Conservation (phyloP, 1,140 invertebrate species). For the Bombus polaris region DNA sequence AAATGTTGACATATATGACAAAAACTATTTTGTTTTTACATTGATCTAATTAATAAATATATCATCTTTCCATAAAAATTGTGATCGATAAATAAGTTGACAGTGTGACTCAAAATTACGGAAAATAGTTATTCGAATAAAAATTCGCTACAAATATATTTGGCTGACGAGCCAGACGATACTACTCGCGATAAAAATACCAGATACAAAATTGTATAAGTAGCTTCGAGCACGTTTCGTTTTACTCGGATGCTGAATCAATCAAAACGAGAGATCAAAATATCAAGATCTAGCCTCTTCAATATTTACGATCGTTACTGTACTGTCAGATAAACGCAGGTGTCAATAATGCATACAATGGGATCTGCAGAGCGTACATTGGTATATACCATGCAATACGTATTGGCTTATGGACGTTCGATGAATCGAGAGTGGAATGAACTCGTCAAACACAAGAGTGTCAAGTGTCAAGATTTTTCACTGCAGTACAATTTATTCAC, state of each 20-base stretch:
- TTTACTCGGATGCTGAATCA: not conserved
- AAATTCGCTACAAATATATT: not conserved
- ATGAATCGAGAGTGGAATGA: slow-evolving; percentile 46
- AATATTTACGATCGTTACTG: slow-evolving; percentile 29
- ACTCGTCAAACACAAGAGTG: slow-evolving; percentile 49
- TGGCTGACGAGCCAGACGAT: not conserved
- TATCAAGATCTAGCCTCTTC: slow-evolving; percentile 19
- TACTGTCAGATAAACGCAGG: slow-evolving; percentile 28
- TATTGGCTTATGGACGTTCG: slow-evolving; percentile 41
- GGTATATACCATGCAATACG: slow-evolving; percentile 12
- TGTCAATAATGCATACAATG: slow-evolving; percentile 40
- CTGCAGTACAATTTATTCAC: slow-evolving; percentile 62
- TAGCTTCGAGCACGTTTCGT: not conserved
- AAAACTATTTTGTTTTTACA: not conserved
- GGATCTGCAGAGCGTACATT: slow-evolving; percentile 13
- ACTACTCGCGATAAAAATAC: not conserved
- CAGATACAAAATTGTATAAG: not conserved
- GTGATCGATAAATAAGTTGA: too few relatives aligned
- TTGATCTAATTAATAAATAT: not conserved
- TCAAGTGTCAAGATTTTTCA: slow-evolving; percentile 66
- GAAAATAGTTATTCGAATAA: not conserved
- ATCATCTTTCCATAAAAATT: not conserved
- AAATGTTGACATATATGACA: not conserved
- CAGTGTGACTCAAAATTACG: not conserved
- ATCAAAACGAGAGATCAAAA: slow-evolving; percentile 34